These are phyloP conservation scores for Protaetia brevitarsis DNA, from an alignment of 1,140 invertebrate genomes.

Conservation along the genomic window DNA sequence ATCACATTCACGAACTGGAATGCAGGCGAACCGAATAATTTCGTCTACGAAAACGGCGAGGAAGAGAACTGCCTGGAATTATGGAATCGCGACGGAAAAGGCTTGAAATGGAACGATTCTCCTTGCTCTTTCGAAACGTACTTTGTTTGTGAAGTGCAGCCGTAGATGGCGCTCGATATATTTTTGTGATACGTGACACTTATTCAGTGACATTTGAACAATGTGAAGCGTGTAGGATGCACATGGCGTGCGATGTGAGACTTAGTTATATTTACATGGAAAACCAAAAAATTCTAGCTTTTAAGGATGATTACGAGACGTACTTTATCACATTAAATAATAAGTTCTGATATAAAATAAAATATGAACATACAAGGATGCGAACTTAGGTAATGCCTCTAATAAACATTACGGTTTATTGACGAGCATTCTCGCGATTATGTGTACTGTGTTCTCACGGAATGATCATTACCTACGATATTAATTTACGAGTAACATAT, in stretches of 20 bases:
- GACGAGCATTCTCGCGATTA: no score
- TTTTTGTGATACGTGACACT: constrained; percentile 11
- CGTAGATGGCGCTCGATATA: constrained; percentile 31
- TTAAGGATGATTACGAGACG: neutral
- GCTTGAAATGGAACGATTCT: constrained; percentile 89
- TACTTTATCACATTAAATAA: no score
- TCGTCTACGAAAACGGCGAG: constrained; percentile 88
- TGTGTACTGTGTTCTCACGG: neutral
- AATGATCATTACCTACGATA: neutral
- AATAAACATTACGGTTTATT: no score
- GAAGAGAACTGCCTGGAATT: constrained; percentile 87
- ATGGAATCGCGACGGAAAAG: constrained; percentile 89
- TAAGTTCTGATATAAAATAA: neutral
- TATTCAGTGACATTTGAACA: neutral
- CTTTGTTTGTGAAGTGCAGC: constrained; percentile 85
- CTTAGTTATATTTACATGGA: neutral
- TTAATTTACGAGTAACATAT: neutral
- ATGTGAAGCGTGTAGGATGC: neutral
- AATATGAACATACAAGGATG: no score
- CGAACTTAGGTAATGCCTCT: no score
- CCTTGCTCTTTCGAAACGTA: constrained; percentile 89
- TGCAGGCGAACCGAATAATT: constrained; percentile 86
- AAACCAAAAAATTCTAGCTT: constrained; percentile 9
- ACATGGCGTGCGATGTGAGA: neutral
- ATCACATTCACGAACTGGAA: constrained; percentile 91